Percentiles rank a stretch among this genome's conserved stretches.
Conservation (phyloP, 1,140 invertebrate species). For the Nylanderia fulva region DNA sequence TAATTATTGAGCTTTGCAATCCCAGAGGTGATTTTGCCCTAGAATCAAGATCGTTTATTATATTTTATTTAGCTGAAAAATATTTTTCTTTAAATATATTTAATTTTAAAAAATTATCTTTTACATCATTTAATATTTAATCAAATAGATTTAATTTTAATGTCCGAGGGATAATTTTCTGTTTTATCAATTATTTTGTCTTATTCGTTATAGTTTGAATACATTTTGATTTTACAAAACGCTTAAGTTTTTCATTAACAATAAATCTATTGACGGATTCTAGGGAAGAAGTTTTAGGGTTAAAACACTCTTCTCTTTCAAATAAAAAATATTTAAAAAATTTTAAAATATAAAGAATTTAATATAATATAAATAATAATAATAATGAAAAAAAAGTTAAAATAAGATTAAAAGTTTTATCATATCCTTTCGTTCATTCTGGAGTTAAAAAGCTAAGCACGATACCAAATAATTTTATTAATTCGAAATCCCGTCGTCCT, state of each 20-base stretch:
- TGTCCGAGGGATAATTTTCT: neutral
- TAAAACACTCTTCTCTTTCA: too few relatives aligned
- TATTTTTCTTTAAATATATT: neutral
- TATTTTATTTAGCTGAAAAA: neutral
- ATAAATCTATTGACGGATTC: too few relatives aligned
- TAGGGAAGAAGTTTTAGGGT: too few relatives aligned
- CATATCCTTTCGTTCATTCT: too few relatives aligned
- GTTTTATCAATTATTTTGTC: neutral
- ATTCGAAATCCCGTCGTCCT: too few relatives aligned
- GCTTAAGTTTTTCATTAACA: neutral
- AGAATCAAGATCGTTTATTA: neutral
- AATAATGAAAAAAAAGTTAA: too few relatives aligned
- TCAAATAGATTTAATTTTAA: neutral
- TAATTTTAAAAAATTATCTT: neutral
- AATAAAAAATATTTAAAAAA: too few relatives aligned
- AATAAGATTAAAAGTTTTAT: too few relatives aligned
- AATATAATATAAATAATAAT: too few relatives aligned
- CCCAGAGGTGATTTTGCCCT: neutral
- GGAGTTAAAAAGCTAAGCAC: too few relatives aligned
- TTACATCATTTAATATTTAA: neutral
- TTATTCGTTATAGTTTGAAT: neutral
- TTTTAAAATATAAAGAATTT: too few relatives aligned
- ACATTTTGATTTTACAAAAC: neutral
- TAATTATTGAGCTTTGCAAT: neutral
- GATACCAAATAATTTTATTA: too few relatives aligned